phyloP scores from a whole-genome alignment of 2,113 vertebrate species.

The Peromyscus californicus region DNA sequence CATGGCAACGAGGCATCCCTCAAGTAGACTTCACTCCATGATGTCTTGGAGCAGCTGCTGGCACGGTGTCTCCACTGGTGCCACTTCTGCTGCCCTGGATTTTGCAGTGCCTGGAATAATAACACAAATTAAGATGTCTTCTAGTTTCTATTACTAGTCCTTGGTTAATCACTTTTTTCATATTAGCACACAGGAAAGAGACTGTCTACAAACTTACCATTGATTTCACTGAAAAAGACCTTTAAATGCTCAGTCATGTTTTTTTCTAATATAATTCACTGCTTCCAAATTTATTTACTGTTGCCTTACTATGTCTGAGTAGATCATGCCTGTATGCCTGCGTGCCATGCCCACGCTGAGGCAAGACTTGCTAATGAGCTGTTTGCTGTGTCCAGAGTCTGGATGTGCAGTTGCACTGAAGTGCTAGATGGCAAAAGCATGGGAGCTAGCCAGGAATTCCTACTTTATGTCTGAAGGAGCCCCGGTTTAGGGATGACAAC shows the following conservation, averaged over 20 bases:
- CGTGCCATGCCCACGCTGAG: neutral
- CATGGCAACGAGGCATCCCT: conserved; percentile 73
- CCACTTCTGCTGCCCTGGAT: conserved; percentile 69
- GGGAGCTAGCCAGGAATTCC: neutral
- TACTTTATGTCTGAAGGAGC: neutral
- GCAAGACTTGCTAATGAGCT: conserved; percentile 66
- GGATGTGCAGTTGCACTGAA: neutral
- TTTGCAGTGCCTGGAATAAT: conserved; percentile 71
- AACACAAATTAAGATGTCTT: conserved; percentile 78
- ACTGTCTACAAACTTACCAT: conserved; percentile 67
- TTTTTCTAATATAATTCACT: conserved; percentile 77
- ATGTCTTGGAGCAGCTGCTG: conserved; percentile 71
- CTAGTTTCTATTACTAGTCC: conserved; percentile 72
- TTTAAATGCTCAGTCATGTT: conserved; percentile 79
- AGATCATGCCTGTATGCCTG: conserved; percentile 45
- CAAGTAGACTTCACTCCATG: conserved; percentile 52
- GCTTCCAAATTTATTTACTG: conserved; percentile 78
- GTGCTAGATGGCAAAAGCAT: neutral
- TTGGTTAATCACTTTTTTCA: conserved; percentile 69
- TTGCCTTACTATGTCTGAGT: conserved; percentile 66
- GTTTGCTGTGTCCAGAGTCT: conserved; percentile 9
- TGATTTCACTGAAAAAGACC: conserved; percentile 75
- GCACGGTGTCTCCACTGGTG: conserved; percentile 46
- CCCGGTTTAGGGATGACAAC: neutral
- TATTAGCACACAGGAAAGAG: conserved; percentile 71